phyloP scores from a whole-genome alignment of 2,888 invertebrate genomes.

The Eumacrocentrus americanus region DNA sequence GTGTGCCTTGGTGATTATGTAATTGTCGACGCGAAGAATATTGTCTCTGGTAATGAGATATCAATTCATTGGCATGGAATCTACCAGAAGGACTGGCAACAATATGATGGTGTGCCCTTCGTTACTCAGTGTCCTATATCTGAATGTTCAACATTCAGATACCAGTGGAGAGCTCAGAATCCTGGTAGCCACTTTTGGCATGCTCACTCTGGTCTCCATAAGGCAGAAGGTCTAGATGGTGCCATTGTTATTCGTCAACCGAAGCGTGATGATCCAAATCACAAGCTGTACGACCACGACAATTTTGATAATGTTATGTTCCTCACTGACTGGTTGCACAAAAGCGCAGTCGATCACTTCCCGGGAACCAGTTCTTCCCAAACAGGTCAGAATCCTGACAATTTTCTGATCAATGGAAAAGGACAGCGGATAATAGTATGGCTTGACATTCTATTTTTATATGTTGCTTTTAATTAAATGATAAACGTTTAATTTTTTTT shows the following conservation, averaged over 20 bases:
- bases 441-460: background rate
- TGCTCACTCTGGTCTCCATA: conserved; percentile 62
- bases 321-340: conserved; percentile 51
- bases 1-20: conserved; percentile 72
- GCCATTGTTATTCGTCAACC: conserved; percentile 66
- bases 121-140: conserved; percentile 87
- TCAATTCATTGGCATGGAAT: conserved; percentile 92
- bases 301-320: conserved; percentile 30
- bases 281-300: conserved; percentile 36
- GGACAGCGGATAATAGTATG: conserved; percentile 59
- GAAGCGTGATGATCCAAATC: conserved; percentile 22
- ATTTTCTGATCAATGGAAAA: conserved; percentile 83
- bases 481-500: background rate
- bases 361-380: conserved; percentile 78
- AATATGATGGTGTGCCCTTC: conserved; percentile 86
- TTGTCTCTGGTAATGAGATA: conserved; percentile 83
- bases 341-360: conserved; percentile 77
- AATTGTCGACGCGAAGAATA: conserved; percentile 83
- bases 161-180: conserved; percentile 44
- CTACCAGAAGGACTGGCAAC: conserved; percentile 80
- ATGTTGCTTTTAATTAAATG: background rate
- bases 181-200: conserved; percentile 61
- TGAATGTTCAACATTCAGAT: conserved; percentile 84
- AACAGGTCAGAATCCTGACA: conserved; percentile 82
- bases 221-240: conserved; percentile 69